Evolutionary conservation across 92 coral and sea anemone species (phyloP).

Genomic region (Montipora capitata): DNA sequence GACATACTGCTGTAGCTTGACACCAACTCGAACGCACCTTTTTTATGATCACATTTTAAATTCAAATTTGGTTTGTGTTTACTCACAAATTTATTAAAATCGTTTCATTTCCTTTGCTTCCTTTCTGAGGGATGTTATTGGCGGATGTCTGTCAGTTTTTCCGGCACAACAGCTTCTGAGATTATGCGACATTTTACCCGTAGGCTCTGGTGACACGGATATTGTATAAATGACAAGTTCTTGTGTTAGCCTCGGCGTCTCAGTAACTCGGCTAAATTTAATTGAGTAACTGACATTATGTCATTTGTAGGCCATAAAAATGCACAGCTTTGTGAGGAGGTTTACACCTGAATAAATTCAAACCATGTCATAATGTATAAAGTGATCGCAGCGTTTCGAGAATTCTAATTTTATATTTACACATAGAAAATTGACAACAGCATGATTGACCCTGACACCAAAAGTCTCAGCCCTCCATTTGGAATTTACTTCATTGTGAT

Average conservation of each 20-base stretch:
- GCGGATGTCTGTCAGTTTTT: not conserved
- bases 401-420: not conserved
- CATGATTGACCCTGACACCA: not conserved
- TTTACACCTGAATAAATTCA: slow-evolving; percentile 26
- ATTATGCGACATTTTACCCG: slow-evolving; percentile 16
- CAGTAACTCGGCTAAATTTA: slow-evolving; percentile 8
- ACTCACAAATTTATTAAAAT: not conserved
- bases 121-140: not conserved
- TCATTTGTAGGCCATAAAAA: slow-evolving; percentile 5
- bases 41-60: not conserved
- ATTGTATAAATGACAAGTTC: not conserved
- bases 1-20: no score
- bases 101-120: slow-evolving; percentile 27
- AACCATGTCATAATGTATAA: slow-evolving; percentile 13
- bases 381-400: not conserved
- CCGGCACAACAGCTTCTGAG: not conserved
- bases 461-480: not conserved
- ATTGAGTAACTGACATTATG: slow-evolving; percentile 42
- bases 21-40: not conserved
- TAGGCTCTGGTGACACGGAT: not conserved
- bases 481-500: not conserved
- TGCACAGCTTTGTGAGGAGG: slow-evolving; percentile 1
- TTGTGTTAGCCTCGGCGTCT: not conserved
- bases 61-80: slow-evolving; percentile 16
- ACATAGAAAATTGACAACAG: not conserved